Base-by-base conservation (phyloP, 1,140 invertebrate species). In the Babylonia areolata region DNA sequence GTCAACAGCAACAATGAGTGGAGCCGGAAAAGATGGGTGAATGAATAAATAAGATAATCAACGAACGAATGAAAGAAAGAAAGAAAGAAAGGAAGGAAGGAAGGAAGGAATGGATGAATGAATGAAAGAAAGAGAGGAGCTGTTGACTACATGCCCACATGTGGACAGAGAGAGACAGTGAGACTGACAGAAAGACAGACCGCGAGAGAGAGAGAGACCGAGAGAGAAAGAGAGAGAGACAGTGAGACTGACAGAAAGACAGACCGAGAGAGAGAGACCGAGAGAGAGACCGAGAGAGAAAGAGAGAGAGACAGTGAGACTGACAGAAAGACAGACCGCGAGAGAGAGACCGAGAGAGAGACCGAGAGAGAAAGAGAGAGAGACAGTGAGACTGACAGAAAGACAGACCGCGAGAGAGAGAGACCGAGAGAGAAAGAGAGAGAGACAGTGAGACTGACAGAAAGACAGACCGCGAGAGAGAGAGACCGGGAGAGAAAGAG, bases 311-410 rank as follows among this genome's bases (percentile, higher is more conserved):
- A 23, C n/a, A n/a, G n/a, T n/a, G n/a, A n/a, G n/a, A n/a, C n/a
- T n/a, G 58, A 64, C 3, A 23, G 23, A 5, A 23, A 64, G 28
- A 35, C 6, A 73, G 5, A 35, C n/a, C 9, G 31, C 9, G n/a
- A 73, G 31, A 73, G n/a, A 73, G 71, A 73, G 6, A 73, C n/a
- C 31, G 28, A 73, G 71, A n/a, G n/a, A n/a, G n/a, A n/a, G n/a
- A n/a, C n/a, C n/a, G n/a, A n/a, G n/a, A n/a, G n/a, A n/a, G 58
- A 64, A 31, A 23, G 23, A 5, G 58, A 64, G 28, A 35, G 31
- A 73, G 5, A 35, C n/a, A 35, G 31, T 11, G n/a, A 73, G 31
- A 73, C n/a, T n/a, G n/a, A n/a, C n/a, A n/a, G n/a, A n/a, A n/a
- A n/a, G n/a, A n/a, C n/a, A n/a, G n/a, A n/a, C n/a, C n/a, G n/a